A percentile compares a stretch with the other conserved stretches of the same genome.
Evolutionary conservation across 2,113 vertebrate species (phyloP).

Genomic region (Ranitomeya imitator): DNA sequence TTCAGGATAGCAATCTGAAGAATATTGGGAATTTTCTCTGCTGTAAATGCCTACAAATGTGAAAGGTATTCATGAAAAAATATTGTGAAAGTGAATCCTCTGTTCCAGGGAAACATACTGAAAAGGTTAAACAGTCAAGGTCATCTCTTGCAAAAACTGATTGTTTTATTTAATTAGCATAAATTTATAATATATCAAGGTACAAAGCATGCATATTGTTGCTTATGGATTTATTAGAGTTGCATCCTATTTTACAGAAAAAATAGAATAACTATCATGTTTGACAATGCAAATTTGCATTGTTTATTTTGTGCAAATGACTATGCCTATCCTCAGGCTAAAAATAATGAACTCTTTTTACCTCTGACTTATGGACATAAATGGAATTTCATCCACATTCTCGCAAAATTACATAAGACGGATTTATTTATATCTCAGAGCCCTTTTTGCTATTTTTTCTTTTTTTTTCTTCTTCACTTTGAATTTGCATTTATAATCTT

Average conservation of each 20-base stretch:
- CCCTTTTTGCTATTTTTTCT: slow-evolving; percentile 1
- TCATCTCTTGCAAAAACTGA: not conserved
- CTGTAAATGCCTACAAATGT: not conserved
- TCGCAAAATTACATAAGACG: not conserved
- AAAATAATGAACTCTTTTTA: slow-evolving; percentile 17
- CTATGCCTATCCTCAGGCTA: not conserved
- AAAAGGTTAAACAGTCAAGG: slow-evolving; percentile 12
- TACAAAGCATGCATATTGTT: slow-evolving; percentile 6
- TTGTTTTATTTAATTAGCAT: slow-evolving; percentile 4
- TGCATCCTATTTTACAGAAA: not conserved
- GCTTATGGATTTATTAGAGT: not conserved
- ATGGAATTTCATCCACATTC: slow-evolving; percentile 23
- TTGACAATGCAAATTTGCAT: slow-evolving; percentile 48
- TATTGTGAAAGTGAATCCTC: not conserved
- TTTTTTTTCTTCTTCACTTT: not conserved
- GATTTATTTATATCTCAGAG: slow-evolving; percentile 41
- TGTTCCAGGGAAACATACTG: not conserved
- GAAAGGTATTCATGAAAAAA: not conserved
- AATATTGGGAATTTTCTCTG: not conserved
- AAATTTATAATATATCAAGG: not conserved
- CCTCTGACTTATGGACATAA: slow-evolving; percentile 20
- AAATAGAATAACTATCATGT: slow-evolving; percentile 15
- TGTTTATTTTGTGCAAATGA: slow-evolving; percentile 45
- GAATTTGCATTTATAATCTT: slow-evolving; percentile 56
- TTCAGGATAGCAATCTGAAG: too few species aligned